These are phyloP conservation scores for Hafferia zeledoni DNA, from an alignment of 2,797 vertebrate genomes.

Conservation along the genomic window DNA sequence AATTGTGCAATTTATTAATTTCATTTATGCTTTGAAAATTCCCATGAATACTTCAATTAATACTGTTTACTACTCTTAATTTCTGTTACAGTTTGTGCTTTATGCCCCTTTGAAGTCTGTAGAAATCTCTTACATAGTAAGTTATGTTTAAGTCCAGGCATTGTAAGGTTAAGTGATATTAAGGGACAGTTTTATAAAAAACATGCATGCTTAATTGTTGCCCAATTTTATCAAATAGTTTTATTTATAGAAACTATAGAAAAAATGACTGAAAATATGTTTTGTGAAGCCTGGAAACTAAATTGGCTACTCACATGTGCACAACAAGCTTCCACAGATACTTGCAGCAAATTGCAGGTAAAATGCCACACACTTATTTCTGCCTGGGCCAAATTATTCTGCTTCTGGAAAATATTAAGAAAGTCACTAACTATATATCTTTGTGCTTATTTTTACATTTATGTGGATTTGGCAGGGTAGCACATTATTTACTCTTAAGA, in stretches of 20 bases:
- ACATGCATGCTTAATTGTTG: neutral
- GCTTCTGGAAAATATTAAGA: neutral
- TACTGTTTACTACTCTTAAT: conserved; percentile 17
- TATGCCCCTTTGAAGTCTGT: neutral
- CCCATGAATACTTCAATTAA: conserved; percentile 14
- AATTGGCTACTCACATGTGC: neutral
- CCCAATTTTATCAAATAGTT: neutral
- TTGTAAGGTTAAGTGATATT: neutral
- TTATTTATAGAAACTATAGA: neutral
- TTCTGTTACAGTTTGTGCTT: neutral
- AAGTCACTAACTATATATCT: conserved; percentile 1
- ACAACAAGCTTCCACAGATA: neutral
- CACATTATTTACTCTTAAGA: conserved; percentile 19
- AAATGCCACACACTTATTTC: neutral
- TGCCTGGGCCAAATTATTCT: neutral
- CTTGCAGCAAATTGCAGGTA: neutral
- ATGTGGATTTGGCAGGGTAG: neutral
- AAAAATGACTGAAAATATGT: neutral
- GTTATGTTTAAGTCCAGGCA: neutral
- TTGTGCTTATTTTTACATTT: neutral
- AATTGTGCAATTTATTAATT: conserved; percentile 20
- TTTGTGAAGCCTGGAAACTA: neutral
- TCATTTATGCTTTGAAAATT: conserved; percentile 46
- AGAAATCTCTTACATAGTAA: neutral
- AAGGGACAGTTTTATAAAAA: neutral